Evolutionary conservation across 2,888 invertebrate species (phyloP).

Genomic region (Harpalus rubripes): DNA sequence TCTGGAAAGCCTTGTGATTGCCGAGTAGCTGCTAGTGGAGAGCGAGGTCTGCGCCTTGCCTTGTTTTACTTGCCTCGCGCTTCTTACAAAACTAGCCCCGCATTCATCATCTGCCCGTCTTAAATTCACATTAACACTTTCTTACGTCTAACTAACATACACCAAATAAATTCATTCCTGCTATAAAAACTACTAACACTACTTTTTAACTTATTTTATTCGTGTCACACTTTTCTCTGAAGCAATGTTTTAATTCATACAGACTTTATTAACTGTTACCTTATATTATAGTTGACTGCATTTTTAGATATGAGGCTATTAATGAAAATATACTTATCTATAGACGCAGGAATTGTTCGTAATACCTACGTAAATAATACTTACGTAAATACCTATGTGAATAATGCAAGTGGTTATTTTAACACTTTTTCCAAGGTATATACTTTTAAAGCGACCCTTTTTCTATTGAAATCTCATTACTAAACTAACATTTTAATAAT

Average conservation of each 20-base stretch:
- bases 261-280: neutral
- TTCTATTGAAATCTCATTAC: too few relatives aligned
- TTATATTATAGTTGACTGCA: too few relatives aligned
- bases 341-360: too few relatives aligned
- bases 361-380: too few relatives aligned
- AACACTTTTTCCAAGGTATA: too few relatives aligned
- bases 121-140: conserved; percentile 17
- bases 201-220: neutral
- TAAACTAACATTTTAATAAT: too few relatives aligned
- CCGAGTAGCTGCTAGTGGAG: conserved; percentile 4
- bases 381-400: too few relatives aligned
- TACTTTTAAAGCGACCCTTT: too few relatives aligned
- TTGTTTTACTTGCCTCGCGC: neutral
- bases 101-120: conserved; percentile 26
- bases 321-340: too few relatives aligned
- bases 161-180: neutral
- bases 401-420: too few relatives aligned
- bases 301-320: too few relatives aligned
- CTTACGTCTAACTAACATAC: neutral
- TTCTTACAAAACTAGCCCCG: conserved; percentile 27
- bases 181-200: too few relatives aligned
- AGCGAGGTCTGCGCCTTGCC: neutral
- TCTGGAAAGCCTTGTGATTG: conserved; percentile 57
- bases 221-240: neutral
- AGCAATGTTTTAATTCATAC: neutral